A percentile compares a stretch with the other conserved stretches of the same genome.
Evolutionary conservation across 2,888 invertebrate species (phyloP).

Genomic region (Spodoptera picta): DNA sequence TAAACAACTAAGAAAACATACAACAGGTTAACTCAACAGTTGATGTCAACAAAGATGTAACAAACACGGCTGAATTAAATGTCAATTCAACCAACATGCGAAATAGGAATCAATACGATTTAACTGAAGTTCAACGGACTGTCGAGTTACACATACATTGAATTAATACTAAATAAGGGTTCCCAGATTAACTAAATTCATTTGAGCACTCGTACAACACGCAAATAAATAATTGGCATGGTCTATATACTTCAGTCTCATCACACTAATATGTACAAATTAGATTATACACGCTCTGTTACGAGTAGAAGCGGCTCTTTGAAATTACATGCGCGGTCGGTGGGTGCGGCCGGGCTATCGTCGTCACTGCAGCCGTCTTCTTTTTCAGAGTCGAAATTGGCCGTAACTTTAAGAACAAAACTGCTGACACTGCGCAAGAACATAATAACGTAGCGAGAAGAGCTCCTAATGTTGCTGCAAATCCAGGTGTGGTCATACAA

Average conservation of each 20-base stretch:
- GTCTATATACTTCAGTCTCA: conserved; percentile 86
- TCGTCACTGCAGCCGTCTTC: conserved; percentile 85
- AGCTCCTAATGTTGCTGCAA: conserved; percentile 95
- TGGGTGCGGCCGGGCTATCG: conserved; percentile 83
- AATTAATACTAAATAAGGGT: conserved; percentile 58
- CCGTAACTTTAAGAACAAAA: conserved; percentile 94
- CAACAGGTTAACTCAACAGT: conserved; percentile 41
- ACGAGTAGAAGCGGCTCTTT: conserved; percentile 92
- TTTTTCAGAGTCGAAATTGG: conserved; percentile 90
- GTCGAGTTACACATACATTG: conserved; percentile 53
- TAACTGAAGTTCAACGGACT: conserved; percentile 67
- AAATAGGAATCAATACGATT: conserved; percentile 65
- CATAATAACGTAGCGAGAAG: conserved; percentile 94
- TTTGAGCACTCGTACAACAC: conserved; percentile 79
- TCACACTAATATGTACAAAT: conserved; percentile 88
- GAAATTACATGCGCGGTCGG: conserved; percentile 83
- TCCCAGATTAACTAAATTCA: conserved; percentile 60
- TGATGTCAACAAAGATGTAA: conserved; percentile 35
- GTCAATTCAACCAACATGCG: conserved; percentile 53
- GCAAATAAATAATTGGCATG: conserved; percentile 81
- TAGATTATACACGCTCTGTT: conserved; percentile 79
- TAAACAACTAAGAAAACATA: conserved; percentile 46
- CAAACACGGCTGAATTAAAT: conserved; percentile 46
- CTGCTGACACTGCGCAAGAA: conserved; percentile 95
- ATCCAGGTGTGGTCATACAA: conserved; percentile 98